Evolutionary conservation across 2,888 invertebrate genomes (phyloP).

Genomic region (Epirrhoe alternata): DNA sequence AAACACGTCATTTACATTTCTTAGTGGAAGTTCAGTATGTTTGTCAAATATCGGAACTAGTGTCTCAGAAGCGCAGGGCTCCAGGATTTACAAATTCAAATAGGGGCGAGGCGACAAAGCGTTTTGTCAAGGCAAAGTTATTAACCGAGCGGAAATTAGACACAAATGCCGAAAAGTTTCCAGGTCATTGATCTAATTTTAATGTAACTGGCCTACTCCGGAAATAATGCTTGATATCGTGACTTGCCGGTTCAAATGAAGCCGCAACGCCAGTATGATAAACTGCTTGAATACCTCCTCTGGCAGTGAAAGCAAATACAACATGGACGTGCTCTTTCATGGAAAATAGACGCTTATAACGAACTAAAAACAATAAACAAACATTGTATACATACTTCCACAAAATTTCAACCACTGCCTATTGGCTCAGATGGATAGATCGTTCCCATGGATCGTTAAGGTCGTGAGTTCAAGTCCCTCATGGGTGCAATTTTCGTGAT

Average conservation of each 20-base stretch:
- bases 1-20: too few relatives aligned
- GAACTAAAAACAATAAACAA: too few relatives aligned
- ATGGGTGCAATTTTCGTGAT: too few relatives aligned
- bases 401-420: too few relatives aligned
- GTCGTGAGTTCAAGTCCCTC: too few relatives aligned
- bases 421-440: too few relatives aligned
- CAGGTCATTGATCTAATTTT: constrained; percentile 57
- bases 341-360: too few relatives aligned
- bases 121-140: constrained; percentile 63
- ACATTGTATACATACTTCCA: too few relatives aligned
- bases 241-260: constrained; percentile 27
- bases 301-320: too few relatives aligned
- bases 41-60: background rate
- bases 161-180: constrained; percentile 56
- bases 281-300: background rate
- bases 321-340: too few relatives aligned
- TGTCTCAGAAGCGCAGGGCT: background rate
- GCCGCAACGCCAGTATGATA: background rate
- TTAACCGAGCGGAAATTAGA: constrained; percentile 65
- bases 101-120: constrained; percentile 60
- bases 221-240: constrained; percentile 43
- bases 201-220: constrained; percentile 44
- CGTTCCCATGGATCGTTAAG: too few relatives aligned
- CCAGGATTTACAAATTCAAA: constrained; percentile 56
- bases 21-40: background rate